Evolutionary conservation across 2,113 vertebrate genomes (phyloP), one percentile per base, ranked within the genome.

Genomic region (Anolis carolinensis): DNA sequence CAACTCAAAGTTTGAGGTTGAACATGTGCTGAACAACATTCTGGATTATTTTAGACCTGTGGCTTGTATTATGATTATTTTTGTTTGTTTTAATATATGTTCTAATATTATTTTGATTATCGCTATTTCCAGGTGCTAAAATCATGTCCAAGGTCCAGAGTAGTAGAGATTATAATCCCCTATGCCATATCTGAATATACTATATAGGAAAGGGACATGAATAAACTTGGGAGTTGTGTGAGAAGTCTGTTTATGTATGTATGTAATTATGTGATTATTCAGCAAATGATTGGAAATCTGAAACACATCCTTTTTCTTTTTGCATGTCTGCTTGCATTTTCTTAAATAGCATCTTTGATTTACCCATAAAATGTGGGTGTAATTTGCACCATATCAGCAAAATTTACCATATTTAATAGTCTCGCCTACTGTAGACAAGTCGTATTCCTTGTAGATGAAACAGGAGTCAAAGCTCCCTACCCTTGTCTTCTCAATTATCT

Each of bases 351-450:
- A 81, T 86, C 73, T 79, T 7, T 2, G 0, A 34, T 62, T 92
- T 52, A 88, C 21, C 71, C 87, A 50, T 86, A 80, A 91, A 68
- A 85, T 65, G 62, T 0, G 0, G 44, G 23, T 65, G 27, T 59
- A 0, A 36, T 76, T 70, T 71, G 16, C 18, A 59, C 25, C 67
- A 32, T 59, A 25, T 87, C 85, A 89, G 81, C 77, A 93, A 92
- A 88, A 39, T 72, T 25, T 50, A 3, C 0, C 72, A 89, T 85
- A 50, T 87, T 89, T 88, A 80, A 92, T 73, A 65, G 80, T 0
- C 55, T 90, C 7, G n/a, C 89, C 0, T 0, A 48, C n/a, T 88
- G 13, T 9, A 72, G 55, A 79, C 71, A 27, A 0, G 0, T 0
- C 0, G 68, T n/a, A 77, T 7, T 82, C 85, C 77, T 0, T 83